Base-by-base conservation (phyloP, 2,888 invertebrate species). In the Ectropis crepuscularia region DNA sequence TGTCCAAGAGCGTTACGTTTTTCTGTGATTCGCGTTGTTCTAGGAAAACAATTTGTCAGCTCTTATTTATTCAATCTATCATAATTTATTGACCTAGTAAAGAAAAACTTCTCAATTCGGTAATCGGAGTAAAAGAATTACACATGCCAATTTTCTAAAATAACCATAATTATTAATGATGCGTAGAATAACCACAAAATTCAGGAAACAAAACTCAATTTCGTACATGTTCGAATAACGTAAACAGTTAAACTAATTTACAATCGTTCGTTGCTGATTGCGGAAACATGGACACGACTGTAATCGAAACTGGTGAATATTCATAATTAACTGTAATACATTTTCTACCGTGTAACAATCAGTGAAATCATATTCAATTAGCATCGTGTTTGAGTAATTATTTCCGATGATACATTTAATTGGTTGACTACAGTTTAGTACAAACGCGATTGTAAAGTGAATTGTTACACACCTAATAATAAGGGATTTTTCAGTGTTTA, bases 181-280 rank as follows among this genome's bases (percentile, higher is more conserved):
- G 16, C 16, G 16, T 28, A 28, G 16, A 28, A 28, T 4, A 28
- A 28, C 4, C 1, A 28, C 4, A 28, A 28, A 41, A 41, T 41
- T 9, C 16, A 47, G 47, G 12, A 12, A 41, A 16, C 39, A 41
- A 41, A 41, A 12, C 39, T 12, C 16, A 12, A 6, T 51, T 41
- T 0, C 5, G 36, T 51, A 2, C 12, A 39, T 16, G 51, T 51
- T 36, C 39, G 10, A 49, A 53, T 59, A 71, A 69, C 58, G 67
- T 62, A 55, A 71, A 68, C 57, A 65, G 61, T 63, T 65, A 65
- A 70, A 73, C 65, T 65, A 69, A 73, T 78, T 66, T 68, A 65
- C 65, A 71, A 70, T 70, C 62, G 61, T 65, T 64, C 38, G 50
- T 50, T 68, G 59, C 59, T 62, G 60, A 69, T 73, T 74, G 74